Base-by-base conservation (phyloP, 2,113 vertebrate species). In the Leucosticte australis region DNA sequence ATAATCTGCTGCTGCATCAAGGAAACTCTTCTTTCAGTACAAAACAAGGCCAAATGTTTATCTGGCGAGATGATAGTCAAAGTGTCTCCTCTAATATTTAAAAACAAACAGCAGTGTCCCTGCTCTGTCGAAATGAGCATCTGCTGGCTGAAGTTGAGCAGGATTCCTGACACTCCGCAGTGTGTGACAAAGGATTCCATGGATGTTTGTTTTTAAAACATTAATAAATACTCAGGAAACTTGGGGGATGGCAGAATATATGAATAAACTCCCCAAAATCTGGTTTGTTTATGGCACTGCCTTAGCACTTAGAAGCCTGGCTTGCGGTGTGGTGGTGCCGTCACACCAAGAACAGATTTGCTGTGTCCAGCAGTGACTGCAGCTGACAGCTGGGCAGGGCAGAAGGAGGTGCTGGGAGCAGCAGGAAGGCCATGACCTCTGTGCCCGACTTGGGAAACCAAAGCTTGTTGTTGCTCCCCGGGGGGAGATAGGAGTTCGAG, bases 31-130 rank as follows among this genome's bases (percentile, higher is more conserved):
- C 90, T 78, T 73, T 83, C 69, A 73, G 75, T 89, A 73, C 84
- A 92, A 92, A 97, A 83, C 69, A 81, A 92, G 73, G 55, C 77
- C 75, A 90, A 95, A 93, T 93, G 85, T 90, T 97, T 95, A 94
- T 94, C 93, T 90, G 83, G 46, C 31, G 85, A 95, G 81, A 84
- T 73, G 83, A 89, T 31, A 96, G 94, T 65, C 85, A 28, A 96
- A 96, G 94, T 50, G 91, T 87, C 92, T 94, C 89, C 81, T 82
- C 87, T 92, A 91, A 94, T 94, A 95, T 89, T 96, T 88, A 88
- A 95, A 95, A 95, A 84, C 86, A 97, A 97, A 93, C 77, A 93
- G 18, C 68, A 53, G n/a, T 86, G 42, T 52, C 69, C 73, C 91
- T 47, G 41, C 65, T 69, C 56, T 73, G 76, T 69, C 62, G 57